Conservation (phyloP, 2,797 vertebrate species). For the Orientallactaga sibirica region DNA sequence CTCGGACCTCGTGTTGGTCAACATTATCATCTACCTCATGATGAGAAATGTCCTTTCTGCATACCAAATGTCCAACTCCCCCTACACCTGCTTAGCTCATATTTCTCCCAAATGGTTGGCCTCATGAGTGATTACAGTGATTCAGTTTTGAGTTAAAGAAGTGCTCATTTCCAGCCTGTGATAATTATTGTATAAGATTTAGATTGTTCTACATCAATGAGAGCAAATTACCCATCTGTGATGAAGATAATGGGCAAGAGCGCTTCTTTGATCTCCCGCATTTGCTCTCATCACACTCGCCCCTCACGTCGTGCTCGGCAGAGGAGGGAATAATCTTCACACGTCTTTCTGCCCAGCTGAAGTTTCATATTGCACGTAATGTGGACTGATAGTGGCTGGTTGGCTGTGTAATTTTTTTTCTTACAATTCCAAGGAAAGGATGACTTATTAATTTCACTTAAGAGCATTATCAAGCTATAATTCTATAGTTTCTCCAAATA, state of each 20-base stretch:
- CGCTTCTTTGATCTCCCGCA: neutral
- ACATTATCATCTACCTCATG: neutral
- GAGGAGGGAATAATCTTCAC: neutral
- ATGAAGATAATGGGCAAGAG: slow-evolving; percentile 48
- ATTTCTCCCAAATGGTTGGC: slow-evolving; percentile 38
- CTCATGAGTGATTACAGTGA: slow-evolving; percentile 39
- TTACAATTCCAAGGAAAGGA: neutral
- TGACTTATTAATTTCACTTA: slow-evolving; percentile 43
- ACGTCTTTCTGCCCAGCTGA: neutral
- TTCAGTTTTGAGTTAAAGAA: slow-evolving; percentile 65
- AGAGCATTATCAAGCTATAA: neutral
- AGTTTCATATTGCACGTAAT: rapidly evolving
- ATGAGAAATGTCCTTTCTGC: slow-evolving; percentile 19
- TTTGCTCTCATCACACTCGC: neutral
- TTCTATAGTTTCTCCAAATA: slow-evolving; percentile 36
- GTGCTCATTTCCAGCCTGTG: slow-evolving; percentile 54
- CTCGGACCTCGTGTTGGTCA: neutral
- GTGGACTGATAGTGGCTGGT: neutral
- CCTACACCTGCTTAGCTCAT: slow-evolving; percentile 32
- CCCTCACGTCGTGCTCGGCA: neutral
- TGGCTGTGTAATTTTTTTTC: neutral
- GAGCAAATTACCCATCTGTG: slow-evolving; percentile 34
- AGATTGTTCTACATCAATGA: slow-evolving; percentile 41
- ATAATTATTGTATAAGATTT: slow-evolving; percentile 62
- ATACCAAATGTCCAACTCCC: neutral